Base-by-base conservation (phyloP, 1,140 invertebrate species). In the Drosophila ananassae region DNA sequence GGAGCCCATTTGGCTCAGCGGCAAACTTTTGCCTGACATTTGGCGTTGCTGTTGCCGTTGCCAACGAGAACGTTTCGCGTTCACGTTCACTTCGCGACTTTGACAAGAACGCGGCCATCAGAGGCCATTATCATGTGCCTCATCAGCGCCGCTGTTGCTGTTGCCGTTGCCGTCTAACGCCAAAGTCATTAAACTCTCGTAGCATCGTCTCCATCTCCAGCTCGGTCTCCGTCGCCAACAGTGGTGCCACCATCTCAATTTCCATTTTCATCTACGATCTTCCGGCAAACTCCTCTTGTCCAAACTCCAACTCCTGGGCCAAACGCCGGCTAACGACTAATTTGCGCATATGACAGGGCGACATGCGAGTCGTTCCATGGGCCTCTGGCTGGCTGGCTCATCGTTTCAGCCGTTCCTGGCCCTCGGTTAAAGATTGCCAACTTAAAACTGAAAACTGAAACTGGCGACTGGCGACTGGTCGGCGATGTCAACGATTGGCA, bases 41-140 rank as follows among this genome's bases (percentile, higher is more conserved):
- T 61, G 69, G 67, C 48, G 59, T 52, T 24, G 44, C 12, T 32
- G 68, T 24, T 44, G 44, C 17, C 46, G 68, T 24, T 85, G 81
- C 58, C 78, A 73, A 71, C 55, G 56, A 73, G 57, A 62, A 50
- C 17, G 57, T 47, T 44, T 13, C 52, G 17, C 52, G 21, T 46
- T 21, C 47, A 46, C 61, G 76, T 82, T 82, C 72, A 55, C 58
- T 84, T 79, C 44, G 17, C 63, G 80, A 84, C 72, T 83, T 83
- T 83, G 80, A 83, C 80, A 84, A 83, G 80, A 83, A 84, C 80
- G 73, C 82, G 77, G 79, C 82, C 82, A 85, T 85, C 82, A 87
- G 77, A 66, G 71, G 74, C 78, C 78, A 85, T 81, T 84, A 84
- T 84, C 68, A 84, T 84, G 81, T 81, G 81, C 81, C 81, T 87